Conservation (phyloP, 2,797 vertebrate species). For the Netta rufina region DNA sequence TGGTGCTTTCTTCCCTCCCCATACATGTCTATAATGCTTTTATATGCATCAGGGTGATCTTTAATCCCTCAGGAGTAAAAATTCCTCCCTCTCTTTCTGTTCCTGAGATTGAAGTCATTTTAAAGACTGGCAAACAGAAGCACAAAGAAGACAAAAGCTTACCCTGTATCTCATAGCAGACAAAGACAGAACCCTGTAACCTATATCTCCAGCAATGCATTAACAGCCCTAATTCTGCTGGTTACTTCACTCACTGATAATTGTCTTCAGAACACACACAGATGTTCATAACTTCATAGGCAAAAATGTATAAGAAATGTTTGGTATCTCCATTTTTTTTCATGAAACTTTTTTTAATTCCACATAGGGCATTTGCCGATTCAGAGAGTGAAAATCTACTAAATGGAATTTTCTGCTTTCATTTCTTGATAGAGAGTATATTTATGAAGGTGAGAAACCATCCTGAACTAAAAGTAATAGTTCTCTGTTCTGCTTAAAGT, state of each 20-base stretch:
- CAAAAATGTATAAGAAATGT: not conserved
- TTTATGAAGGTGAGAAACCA: not conserved
- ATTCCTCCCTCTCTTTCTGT: not conserved
- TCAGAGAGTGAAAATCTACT: not conserved
- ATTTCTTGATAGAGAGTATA: not conserved
- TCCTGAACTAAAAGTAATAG: too few species aligned
- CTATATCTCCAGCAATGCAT: not conserved
- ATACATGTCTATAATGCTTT: not conserved
- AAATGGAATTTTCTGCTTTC: not conserved
- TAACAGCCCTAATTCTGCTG: not conserved
- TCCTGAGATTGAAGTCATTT: not conserved
- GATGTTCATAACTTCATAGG: not conserved
- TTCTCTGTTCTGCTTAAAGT: not conserved
- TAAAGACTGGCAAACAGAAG: not conserved
- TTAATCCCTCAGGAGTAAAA: not conserved
- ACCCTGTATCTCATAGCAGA: not conserved
- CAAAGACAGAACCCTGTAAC: not conserved
- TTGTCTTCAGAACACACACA: not conserved
- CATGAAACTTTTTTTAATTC: not conserved
- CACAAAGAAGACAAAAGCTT: not conserved
- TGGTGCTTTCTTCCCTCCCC: not conserved
- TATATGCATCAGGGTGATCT: not conserved
- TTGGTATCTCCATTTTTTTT: not conserved
- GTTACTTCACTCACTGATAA: too few species aligned
- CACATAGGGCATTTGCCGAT: not conserved